Evolutionary conservation across 2,797 vertebrate species (phyloP).

Genomic region (Catostomus latipinnis): DNA sequence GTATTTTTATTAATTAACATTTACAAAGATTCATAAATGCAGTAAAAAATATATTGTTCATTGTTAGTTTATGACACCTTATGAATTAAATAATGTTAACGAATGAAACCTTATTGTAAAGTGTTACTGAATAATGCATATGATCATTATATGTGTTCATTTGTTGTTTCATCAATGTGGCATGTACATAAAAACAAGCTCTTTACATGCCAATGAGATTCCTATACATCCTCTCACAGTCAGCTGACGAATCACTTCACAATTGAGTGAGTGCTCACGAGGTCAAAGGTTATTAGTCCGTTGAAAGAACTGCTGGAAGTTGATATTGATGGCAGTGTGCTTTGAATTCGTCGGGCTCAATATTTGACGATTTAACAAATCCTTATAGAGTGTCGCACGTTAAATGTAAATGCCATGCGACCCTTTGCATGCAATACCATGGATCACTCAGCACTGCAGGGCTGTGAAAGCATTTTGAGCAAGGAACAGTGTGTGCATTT

Average conservation of each 20-base stretch:
- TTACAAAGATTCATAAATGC: no score
- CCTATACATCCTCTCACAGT: slow-evolving; percentile 1
- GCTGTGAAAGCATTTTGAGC: slow-evolving; percentile 17
- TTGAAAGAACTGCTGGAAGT: slow-evolving; percentile 44
- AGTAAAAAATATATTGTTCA: no score
- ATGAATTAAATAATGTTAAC: no score
- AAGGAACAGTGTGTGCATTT: slow-evolving; percentile 14
- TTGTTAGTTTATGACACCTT: no score
- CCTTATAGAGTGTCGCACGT: slow-evolving; percentile 29
- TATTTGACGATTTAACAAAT: slow-evolving; percentile 57
- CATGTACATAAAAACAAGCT: not conserved
- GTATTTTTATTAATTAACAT: no score
- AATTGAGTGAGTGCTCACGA: slow-evolving; percentile 44
- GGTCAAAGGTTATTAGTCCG: slow-evolving; percentile 57
- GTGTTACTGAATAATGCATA: no score
- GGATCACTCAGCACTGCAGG: slow-evolving; percentile 54
- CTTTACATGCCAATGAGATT: not conserved
- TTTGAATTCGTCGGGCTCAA: slow-evolving; percentile 49
- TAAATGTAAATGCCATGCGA: slow-evolving; percentile 48
- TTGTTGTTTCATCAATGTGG: not conserved
- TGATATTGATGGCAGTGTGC: slow-evolving; percentile 54
- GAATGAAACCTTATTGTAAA: no score
- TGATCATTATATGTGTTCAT: not conserved
- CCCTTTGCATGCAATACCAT: slow-evolving; percentile 48
- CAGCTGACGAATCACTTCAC: slow-evolving; percentile 48